These are phyloP conservation scores for Sarcophaga peregrina DNA, from an alignment of 1,140 invertebrate species.

Conservation along the genomic window DNA sequence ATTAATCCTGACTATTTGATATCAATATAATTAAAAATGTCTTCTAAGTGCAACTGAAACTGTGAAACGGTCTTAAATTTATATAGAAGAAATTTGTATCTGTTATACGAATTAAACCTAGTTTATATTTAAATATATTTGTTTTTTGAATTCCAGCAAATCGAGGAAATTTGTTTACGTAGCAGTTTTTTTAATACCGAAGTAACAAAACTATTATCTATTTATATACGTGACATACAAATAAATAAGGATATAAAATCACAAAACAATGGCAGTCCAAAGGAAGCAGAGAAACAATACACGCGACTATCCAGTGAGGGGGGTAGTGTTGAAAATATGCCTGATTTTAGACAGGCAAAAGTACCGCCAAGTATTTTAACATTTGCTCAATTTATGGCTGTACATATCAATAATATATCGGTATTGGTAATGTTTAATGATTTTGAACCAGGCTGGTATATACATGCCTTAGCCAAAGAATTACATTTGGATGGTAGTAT, in stretches of 20 bases:
- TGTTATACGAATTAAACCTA: too few relatives aligned
- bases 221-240: slow-evolving; percentile 84
- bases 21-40: too few relatives aligned
- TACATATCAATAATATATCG: slow-evolving; percentile 85
- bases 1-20: too few relatives aligned
- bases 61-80: too few relatives aligned
- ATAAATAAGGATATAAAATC: slow-evolving; percentile 82
- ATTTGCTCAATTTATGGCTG: slow-evolving; percentile 89
- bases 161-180: slow-evolving; percentile 86
- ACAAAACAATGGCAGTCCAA: slow-evolving; percentile 41
- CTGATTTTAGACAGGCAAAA: slow-evolving; percentile 79
- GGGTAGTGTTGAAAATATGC: slow-evolving; percentile 61
- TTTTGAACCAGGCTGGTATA: slow-evolving; percentile 77
- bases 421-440: slow-evolving; percentile 75
- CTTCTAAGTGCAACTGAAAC: too few relatives aligned
- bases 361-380: slow-evolving; percentile 82
- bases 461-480: slow-evolving; percentile 80
- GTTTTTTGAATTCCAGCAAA: slow-evolving; percentile 73
- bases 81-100: too few relatives aligned
- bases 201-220: slow-evolving; percentile 85
- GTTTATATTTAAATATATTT: slow-evolving; percentile 13
- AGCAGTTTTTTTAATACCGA: slow-evolving; percentile 92
- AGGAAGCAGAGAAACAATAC: slow-evolving; percentile 55
- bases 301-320: slow-evolving; percentile 56
- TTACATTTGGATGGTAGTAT: slow-evolving; percentile 82